These are phyloP conservation scores for Maylandia zebra DNA, from an alignment of 2,113 vertebrate genomes.

Conservation along the genomic window DNA sequence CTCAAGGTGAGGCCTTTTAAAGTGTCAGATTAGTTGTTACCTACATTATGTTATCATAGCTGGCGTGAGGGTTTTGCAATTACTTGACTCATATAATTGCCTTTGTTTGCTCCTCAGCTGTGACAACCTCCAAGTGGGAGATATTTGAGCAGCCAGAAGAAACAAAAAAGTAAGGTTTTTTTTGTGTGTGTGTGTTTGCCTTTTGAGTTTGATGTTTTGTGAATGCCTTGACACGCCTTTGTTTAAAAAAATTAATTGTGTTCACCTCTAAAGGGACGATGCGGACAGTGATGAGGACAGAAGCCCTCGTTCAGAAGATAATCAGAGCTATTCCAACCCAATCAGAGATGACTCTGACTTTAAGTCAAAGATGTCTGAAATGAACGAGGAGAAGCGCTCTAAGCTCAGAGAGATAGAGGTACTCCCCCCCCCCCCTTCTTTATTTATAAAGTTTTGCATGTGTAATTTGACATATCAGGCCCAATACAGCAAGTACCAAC, in stretches of 20 bases:
- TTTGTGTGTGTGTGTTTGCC: not conserved
- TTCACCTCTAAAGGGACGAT: constrained; percentile 71
- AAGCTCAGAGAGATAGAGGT: constrained; percentile 98
- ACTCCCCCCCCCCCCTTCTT: not conserved
- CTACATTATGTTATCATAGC: not conserved
- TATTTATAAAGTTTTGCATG: not conserved
- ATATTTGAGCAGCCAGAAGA: constrained; percentile 91
- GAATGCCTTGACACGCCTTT: not conserved
- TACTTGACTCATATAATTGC: not conserved
- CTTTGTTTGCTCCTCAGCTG: constrained; percentile 71
- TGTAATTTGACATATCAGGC: not conserved
- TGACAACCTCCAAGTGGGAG: constrained; percentile 98
- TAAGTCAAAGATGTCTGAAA: constrained; percentile 88
- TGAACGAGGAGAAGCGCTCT: constrained; percentile 94
- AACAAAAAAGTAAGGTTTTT: constrained; percentile 76
- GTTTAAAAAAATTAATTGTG: not conserved
- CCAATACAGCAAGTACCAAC: not conserved
- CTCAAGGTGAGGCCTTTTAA: constrained; percentile 78
- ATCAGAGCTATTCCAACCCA: constrained; percentile 83
- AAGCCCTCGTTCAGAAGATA: constrained; percentile 84
- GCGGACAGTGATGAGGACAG: constrained; percentile 85
- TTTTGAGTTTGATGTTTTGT: not conserved
- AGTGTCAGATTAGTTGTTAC: not conserved
- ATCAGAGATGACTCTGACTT: constrained; percentile 83
- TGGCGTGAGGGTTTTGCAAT: not conserved